Percentiles rank a stretch among this genome's conserved stretches.
Evolutionary conservation across 2,888 invertebrate species (phyloP).

Genomic region (Diarsia rubi): DNA sequence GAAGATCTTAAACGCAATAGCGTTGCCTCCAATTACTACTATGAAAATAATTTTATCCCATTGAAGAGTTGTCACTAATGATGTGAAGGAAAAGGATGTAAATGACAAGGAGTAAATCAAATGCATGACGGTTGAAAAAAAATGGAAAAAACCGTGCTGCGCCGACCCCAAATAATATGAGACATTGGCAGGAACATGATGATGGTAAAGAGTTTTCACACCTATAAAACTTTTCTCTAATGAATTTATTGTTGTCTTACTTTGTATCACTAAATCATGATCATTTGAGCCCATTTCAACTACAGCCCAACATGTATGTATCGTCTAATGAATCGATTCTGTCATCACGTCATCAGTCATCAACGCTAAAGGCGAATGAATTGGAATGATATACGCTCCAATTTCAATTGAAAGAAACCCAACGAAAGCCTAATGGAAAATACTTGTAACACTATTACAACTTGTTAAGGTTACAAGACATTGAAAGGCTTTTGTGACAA

Average conservation of each 20-base stretch:
- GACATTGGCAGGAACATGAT: no score
- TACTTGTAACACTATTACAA: conserved; percentile 8
- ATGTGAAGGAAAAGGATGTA: no score
- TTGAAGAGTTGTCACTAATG: neutral
- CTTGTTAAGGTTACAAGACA: neutral
- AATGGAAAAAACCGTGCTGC: no score
- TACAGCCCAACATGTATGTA: neutral
- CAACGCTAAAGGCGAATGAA: neutral
- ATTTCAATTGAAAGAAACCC: conserved; percentile 16
- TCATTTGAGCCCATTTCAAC: neutral
- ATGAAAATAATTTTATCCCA: neutral
- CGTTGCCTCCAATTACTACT: neutral
- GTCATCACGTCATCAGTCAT: conserved; percentile 14
- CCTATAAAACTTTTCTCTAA: neutral
- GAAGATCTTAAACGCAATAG: neutral
- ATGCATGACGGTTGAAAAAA: no score
- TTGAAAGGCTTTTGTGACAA: conserved; percentile 16
- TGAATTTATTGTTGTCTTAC: neutral
- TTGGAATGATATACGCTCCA: neutral
- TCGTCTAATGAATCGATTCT: conserved; percentile 2
- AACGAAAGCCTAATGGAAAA: conserved; percentile 16
- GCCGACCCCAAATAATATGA: no score
- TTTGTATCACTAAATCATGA: neutral
- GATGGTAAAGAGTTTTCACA: neutral
- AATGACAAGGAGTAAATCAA: no score